phyloP scores from a whole-genome alignment of 2,113 vertebrate genomes.

The Ciconia boyciana region DNA sequence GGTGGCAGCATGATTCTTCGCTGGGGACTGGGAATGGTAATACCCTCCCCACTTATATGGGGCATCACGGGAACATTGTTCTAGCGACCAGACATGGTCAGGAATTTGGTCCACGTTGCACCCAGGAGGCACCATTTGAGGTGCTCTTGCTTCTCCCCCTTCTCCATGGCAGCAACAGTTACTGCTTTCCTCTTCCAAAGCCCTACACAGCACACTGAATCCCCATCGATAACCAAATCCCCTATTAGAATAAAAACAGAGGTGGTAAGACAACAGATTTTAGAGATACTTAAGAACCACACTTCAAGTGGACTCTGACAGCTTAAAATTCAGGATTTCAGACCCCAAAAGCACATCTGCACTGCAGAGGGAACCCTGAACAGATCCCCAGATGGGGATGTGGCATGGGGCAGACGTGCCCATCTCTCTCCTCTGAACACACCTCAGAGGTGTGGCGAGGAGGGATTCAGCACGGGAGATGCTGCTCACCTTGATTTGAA shows the following conservation, averaged over 20 bases:
- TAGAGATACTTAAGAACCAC: neutral
- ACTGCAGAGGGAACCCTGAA: neutral
- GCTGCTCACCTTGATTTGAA: neutral
- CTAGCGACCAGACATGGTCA: neutral
- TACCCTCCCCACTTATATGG: neutral
- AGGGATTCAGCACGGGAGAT: neutral
- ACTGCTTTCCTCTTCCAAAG: neutral
- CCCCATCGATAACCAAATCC: neutral
- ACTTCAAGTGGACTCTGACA: neutral
- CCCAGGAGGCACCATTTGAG: neutral
- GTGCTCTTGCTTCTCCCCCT: neutral
- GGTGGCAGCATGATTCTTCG: neutral
- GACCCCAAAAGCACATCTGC: neutral
- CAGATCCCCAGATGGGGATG: neutral
- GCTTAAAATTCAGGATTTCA: neutral
- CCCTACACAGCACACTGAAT: neutral
- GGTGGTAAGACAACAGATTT: neutral
- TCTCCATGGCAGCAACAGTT: neutral
- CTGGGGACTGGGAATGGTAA: neutral
- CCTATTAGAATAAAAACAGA: neutral
- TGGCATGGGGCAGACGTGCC: accelerated
- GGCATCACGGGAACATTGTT: neutral
- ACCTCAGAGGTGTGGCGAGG: accelerated
- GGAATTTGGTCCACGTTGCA: neutral
- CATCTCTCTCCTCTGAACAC: neutral